Percentiles rank a stretch among this genome's conserved stretches.
Conservation (phyloP, 2,888 invertebrate genomes). For the Platycheirus rosarum region DNA sequence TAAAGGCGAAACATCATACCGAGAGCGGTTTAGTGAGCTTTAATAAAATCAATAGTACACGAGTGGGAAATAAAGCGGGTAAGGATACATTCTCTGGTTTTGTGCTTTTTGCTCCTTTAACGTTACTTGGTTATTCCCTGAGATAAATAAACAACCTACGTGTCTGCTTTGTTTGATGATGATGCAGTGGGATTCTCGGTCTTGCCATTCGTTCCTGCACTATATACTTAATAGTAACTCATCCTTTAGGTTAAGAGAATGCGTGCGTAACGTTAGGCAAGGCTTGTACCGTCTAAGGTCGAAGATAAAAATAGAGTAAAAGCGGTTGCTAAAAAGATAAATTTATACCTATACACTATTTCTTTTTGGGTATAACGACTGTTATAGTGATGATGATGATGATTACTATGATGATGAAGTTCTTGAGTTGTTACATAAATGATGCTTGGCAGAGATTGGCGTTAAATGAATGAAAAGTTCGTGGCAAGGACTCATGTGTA, state of each 20-base stretch:
- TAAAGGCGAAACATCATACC: constrained; percentile 30
- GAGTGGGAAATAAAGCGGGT: constrained; percentile 1
- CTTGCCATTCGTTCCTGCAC: constrained; percentile 3
- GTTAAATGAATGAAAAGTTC: constrained; percentile 62
- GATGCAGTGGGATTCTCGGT: constrained; percentile 46
- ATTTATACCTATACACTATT: too few species aligned
- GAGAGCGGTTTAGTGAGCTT: constrained; percentile 55
- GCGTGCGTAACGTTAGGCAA: constrained; percentile 57
- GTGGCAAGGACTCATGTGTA: constrained; percentile 42
- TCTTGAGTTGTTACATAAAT: not conserved
- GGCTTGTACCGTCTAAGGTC: constrained; percentile 20
- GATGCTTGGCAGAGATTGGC: constrained; percentile 33
- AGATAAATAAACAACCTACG: constrained; percentile 46
- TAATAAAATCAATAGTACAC: constrained; percentile 61
- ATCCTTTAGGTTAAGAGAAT: constrained; percentile 62
- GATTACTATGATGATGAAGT: constrained; percentile 49
- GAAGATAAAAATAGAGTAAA: constrained; percentile 40
- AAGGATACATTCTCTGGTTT: constrained; percentile 21
- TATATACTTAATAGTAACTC: constrained; percentile 34
- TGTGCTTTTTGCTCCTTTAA: constrained; percentile 15
- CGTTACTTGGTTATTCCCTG: constrained; percentile 9
- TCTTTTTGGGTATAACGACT: constrained; percentile 46
- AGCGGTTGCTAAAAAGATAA: constrained; percentile 31
- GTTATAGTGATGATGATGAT: constrained; percentile 48
- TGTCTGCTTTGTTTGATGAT: constrained; percentile 60